Conservation (phyloP, 2,888 invertebrate genomes). For the Acrobasis repandana region DNA sequence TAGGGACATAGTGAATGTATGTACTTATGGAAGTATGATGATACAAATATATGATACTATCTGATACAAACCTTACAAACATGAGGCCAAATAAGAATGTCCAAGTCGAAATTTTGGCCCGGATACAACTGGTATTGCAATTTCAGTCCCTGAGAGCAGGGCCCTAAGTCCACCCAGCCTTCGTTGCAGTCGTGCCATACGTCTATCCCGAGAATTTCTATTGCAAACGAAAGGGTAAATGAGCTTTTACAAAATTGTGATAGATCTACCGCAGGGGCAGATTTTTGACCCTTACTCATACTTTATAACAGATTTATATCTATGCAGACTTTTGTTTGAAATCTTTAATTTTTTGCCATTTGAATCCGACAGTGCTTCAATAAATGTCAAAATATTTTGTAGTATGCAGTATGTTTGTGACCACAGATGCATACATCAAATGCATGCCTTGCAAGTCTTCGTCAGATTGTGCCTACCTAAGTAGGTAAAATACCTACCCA, state of each 20-base stretch:
- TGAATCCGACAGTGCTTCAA: too few species aligned
- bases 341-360: too few species aligned
- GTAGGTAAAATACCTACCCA: too few species aligned
- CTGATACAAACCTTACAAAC: constrained; percentile 52
- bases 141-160: constrained; percentile 54
- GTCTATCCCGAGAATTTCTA: constrained; percentile 64
- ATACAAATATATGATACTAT: too few species aligned
- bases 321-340: too few species aligned
- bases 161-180: constrained; percentile 59
- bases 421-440: too few species aligned
- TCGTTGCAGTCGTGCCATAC: constrained; percentile 62
- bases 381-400: too few species aligned
- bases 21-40: too few species aligned
- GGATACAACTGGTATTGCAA: constrained; percentile 63
- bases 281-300: constrained; percentile 37
- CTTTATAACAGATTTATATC: not conserved
- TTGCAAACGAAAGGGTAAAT: constrained; percentile 65
- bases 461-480: too few species aligned
- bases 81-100: constrained; percentile 68
- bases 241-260: constrained; percentile 40
- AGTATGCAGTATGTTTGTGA: too few species aligned
- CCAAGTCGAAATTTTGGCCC: constrained; percentile 58
- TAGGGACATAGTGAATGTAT: too few species aligned
- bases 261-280: constrained; percentile 23
- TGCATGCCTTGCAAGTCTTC: too few species aligned